Evolutionary conservation across 2,888 invertebrate species (phyloP).

Genomic region (Rhodophaea formosa): DNA sequence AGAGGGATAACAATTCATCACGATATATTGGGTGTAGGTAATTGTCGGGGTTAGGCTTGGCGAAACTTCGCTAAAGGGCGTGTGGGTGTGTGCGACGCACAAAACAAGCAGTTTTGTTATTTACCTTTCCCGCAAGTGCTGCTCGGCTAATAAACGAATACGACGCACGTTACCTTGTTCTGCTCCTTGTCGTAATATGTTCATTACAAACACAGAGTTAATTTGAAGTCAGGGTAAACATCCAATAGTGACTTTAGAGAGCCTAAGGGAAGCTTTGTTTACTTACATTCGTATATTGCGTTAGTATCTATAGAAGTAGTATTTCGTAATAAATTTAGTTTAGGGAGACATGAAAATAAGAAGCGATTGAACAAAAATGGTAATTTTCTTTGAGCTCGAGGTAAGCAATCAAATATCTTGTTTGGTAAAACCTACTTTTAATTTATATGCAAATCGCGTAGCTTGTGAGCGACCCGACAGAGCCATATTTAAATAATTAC

Average conservation of each 20-base stretch:
- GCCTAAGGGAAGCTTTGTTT: constrained; percentile 1
- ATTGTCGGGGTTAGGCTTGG: constrained; percentile 30
- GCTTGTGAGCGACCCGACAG: constrained; percentile 39
- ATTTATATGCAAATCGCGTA: constrained; percentile 69
- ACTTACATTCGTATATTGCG: not conserved
- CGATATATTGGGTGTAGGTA: constrained; percentile 54
- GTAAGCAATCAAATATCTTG: constrained; percentile 57
- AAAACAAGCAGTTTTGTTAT: constrained; percentile 48
- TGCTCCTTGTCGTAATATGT: constrained; percentile 24
- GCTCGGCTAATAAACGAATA: constrained; percentile 33
- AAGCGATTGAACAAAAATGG: constrained; percentile 17
- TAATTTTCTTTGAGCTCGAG: constrained; percentile 35
- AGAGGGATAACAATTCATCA: constrained; percentile 52
- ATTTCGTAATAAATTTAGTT: not conserved
- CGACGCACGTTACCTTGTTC: constrained; percentile 26
- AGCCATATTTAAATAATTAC: constrained; percentile 48
- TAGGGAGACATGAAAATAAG: not conserved
- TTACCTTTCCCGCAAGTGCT: constrained; percentile 36
- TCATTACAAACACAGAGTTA: constrained; percentile 22
- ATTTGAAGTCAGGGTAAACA: constrained; percentile 8
- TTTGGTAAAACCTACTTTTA: constrained; percentile 57
- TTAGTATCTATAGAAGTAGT: not conserved
- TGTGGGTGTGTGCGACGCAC: constrained; percentile 28
- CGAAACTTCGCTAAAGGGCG: constrained; percentile 14
- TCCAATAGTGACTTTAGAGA: constrained; percentile 3